Percentiles rank a stretch among this genome's conserved stretches.
phyloP scores from a whole-genome alignment of 2,888 invertebrate genomes.

The Platycnemis pennipes region DNA sequence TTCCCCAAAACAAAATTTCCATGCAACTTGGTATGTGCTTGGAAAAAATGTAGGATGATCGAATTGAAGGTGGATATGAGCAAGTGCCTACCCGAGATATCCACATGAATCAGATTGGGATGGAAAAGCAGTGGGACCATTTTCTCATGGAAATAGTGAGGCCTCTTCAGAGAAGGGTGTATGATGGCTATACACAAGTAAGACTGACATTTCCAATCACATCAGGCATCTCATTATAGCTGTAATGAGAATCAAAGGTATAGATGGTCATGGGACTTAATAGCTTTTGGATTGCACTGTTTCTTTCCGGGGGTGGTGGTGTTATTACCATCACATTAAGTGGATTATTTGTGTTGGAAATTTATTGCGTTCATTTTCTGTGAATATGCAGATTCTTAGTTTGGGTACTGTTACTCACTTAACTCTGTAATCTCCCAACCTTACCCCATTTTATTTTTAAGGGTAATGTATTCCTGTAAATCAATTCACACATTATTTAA shows the following conservation, averaged over 20 bases:
- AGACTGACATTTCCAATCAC: conserved; percentile 74
- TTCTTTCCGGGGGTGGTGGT: not conserved
- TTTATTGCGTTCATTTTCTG: not conserved
- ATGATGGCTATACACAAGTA: conserved; percentile 83
- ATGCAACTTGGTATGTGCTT: not conserved
- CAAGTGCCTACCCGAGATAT: conserved; percentile 84
- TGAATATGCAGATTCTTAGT: not conserved
- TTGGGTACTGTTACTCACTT: not conserved
- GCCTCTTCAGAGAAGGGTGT: conserved; percentile 83
- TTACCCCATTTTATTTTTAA: too few relatives aligned
- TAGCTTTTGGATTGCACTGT: not conserved
- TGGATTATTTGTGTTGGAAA: not conserved
- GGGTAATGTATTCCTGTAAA: too few relatives aligned
- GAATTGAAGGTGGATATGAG: conserved; percentile 80
- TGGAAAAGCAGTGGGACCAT: conserved; percentile 83
- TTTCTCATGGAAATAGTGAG: conserved; percentile 83
- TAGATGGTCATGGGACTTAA: not conserved
- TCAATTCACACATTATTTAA: too few relatives aligned
- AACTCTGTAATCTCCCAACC: not conserved
- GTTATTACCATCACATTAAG: not conserved
- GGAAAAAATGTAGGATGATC: conserved; percentile 76
- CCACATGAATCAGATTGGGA: conserved; percentile 86
- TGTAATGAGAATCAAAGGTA: not conserved
- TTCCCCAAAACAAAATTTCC: not conserved
- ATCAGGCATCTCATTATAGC: conserved; percentile 16